Evolutionary conservation across 30 jellyfish, hydroid and myxozoan species (phyloP).

Genomic region (Rhopilema esculentum): DNA sequence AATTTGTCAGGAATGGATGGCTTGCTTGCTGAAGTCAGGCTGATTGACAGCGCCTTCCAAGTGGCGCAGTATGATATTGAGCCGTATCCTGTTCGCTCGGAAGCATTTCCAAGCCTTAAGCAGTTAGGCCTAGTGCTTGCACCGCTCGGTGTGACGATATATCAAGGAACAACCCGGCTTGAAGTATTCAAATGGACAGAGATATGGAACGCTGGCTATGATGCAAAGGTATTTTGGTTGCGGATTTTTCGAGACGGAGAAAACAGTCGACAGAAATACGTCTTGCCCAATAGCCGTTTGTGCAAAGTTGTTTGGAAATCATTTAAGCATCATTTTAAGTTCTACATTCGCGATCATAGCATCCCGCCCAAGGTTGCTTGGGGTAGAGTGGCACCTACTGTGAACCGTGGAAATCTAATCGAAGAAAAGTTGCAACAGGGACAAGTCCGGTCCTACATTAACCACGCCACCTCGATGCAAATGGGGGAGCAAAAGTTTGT

Average conservation of each 20-base stretch:
- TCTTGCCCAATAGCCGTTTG: conserved; percentile 39
- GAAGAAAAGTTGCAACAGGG: conserved; percentile 29
- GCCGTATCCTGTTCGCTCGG: conserved; percentile 82
- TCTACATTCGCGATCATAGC: conserved; percentile 76
- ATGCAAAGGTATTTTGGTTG: conserved; percentile 74
- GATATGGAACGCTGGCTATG: conserved; percentile 92
- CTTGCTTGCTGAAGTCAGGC: conserved; percentile 74
- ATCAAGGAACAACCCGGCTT: conserved; percentile 52
- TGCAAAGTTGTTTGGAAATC: conserved; percentile 86
- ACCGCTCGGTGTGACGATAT: conserved; percentile 82
- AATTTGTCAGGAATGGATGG: conserved; percentile 81
- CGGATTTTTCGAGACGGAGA: conserved; percentile 85
- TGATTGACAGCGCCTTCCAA: conserved; percentile 69
- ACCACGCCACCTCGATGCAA: neutral
- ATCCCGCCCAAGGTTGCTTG: conserved; percentile 87
- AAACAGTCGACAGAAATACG: conserved; percentile 84
- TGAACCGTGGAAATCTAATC: conserved; percentile 71
- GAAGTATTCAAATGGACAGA: conserved; percentile 91
- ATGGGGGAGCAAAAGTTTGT: neutral
- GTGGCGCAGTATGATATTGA: conserved; percentile 72
- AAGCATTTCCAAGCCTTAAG: conserved; percentile 85
- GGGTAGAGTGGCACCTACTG: conserved; percentile 94
- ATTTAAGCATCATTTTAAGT: conserved; percentile 72
- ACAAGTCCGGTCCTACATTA: conserved; percentile 30
- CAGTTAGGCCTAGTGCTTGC: conserved; percentile 60